phyloP scores from a whole-genome alignment of 2,113 vertebrate species.

The Callithrix jacchus region DNA sequence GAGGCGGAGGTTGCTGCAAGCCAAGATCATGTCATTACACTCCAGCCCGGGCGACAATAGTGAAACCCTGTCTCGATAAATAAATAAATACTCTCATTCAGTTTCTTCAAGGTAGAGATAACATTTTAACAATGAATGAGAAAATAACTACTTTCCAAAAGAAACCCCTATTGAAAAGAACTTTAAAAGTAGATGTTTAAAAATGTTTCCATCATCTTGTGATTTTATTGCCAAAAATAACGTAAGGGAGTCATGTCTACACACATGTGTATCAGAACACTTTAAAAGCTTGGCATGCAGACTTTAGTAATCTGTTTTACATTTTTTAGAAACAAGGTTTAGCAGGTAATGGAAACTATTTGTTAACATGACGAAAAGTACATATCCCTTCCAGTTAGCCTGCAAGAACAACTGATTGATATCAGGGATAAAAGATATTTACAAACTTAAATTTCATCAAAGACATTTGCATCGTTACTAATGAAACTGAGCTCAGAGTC shows the following conservation, averaged over 20 bases:
- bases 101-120: conserved; percentile 38
- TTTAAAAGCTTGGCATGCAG: neutral
- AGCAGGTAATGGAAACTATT: neutral
- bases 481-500: neutral
- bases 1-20: no score
- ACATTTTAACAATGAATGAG: conserved; percentile 41
- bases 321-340: neutral
- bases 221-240: conserved; percentile 26
- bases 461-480: neutral
- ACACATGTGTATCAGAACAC: conserved; percentile 18
- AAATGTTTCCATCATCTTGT: neutral
- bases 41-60: no score
- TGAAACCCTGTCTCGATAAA: neutral
- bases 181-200: conserved; percentile 34
- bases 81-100: neutral
- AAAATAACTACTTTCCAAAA: conserved; percentile 38
- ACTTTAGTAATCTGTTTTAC: neutral
- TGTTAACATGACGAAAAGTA: conserved; percentile 22
- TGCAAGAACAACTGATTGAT: neutral
- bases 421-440: neutral
- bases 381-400: neutral
- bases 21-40: no score
- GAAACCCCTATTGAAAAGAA: neutral
- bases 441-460: neutral
- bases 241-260: neutral